A percentile compares a stretch with the other conserved stretches of the same genome.
These are phyloP conservation scores for Lithophane leautieri DNA, from an alignment of 2,888 invertebrate species.

Conservation along the genomic window DNA sequence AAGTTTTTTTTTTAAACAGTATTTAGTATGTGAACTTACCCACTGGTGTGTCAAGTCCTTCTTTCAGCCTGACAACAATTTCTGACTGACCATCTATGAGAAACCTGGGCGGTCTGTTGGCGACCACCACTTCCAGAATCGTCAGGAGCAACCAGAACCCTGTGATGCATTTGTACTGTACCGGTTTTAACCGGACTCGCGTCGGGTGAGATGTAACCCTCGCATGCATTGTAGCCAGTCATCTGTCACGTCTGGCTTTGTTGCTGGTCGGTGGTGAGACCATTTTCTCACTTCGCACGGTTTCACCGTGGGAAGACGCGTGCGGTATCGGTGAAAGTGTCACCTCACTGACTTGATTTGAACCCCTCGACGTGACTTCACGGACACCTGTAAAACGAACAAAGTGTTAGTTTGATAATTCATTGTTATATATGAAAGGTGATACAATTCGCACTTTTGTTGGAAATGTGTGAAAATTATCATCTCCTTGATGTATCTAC, in stretches of 20 bases:
- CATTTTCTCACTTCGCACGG: slow-evolving; percentile 88
- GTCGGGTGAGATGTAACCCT: slow-evolving; percentile 74
- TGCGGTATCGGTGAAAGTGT: slow-evolving; percentile 85
- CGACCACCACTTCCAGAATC: slow-evolving; percentile 74
- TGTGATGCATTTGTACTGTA: slow-evolving; percentile 67
- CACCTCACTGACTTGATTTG: slow-evolving; percentile 79
- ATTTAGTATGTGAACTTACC: slow-evolving; percentile 90
- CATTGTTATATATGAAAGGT: slow-evolving; percentile 75
- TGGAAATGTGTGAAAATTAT: slow-evolving; percentile 42
- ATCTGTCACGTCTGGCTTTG: slow-evolving; percentile 81
- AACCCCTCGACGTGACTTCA: slow-evolving; percentile 79
- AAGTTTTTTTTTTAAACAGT: neutral
- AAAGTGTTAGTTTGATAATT: slow-evolving; percentile 72
- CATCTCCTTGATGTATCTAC: slow-evolving; percentile 29
- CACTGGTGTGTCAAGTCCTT: slow-evolving; percentile 95
- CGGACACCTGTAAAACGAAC: slow-evolving; percentile 80
- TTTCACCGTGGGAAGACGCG: slow-evolving; percentile 81
- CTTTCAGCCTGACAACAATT: slow-evolving; percentile 96
- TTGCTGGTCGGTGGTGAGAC: slow-evolving; percentile 75
- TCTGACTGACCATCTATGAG: slow-evolving; percentile 97
- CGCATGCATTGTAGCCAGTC: slow-evolving; percentile 79
- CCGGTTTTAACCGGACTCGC: slow-evolving; percentile 86
- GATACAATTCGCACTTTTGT: slow-evolving; percentile 53
- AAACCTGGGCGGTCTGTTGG: slow-evolving; percentile 96
- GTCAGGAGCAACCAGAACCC: slow-evolving; percentile 73